Conservation (phyloP, 2,797 vertebrate genomes). For the Columba guinea region DNA sequence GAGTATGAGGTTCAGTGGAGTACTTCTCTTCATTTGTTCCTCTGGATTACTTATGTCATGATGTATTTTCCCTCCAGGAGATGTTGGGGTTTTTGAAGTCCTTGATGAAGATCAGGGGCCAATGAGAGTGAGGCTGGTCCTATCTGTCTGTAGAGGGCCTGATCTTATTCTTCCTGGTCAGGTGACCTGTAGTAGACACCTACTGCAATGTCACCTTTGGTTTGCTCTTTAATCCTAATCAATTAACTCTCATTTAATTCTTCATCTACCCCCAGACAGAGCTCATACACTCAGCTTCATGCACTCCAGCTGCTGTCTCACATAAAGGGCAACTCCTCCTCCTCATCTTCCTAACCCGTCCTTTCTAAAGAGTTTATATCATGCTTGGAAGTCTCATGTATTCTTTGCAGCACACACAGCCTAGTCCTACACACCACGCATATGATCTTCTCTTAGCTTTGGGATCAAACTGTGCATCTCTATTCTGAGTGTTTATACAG, state of each 20-base stretch:
- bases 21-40: neutral
- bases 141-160: neutral
- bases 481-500: neutral
- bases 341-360: neutral
- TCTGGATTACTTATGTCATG: neutral
- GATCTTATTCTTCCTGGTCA: neutral
- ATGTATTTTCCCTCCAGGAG: neutral
- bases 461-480: neutral
- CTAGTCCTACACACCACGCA: neutral
- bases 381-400: neutral
- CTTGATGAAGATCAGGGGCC: neutral
- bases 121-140: neutral
- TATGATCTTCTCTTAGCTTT: neutral
- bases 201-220: neutral
- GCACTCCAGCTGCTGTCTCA: neutral
- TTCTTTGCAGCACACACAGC: neutral
- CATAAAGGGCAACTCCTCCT: neutral
- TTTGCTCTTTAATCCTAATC: neutral
- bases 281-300: neutral
- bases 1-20: neutral
- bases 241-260: neutral
- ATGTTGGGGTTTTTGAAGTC: neutral
- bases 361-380: neutral
- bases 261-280: neutral
- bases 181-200: neutral